phyloP scores from a whole-genome alignment of 2,888 invertebrate species.

The Scrobipalpa atriplicella region DNA sequence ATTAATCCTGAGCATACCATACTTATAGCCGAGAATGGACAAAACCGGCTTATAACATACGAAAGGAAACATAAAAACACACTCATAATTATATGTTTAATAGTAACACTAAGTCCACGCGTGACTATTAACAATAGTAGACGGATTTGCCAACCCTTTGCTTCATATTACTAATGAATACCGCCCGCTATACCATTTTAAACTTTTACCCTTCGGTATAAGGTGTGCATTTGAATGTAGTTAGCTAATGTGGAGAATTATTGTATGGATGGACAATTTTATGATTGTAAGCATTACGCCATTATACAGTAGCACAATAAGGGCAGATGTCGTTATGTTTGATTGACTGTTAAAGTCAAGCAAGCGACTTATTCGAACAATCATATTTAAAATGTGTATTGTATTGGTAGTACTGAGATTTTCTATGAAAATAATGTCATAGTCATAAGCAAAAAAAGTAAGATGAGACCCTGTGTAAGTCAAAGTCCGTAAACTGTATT shows the following conservation, averaged over 20 bases:
- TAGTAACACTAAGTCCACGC: conserved; percentile 66
- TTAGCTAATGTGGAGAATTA: conserved; percentile 63
- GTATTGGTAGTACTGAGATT: not conserved
- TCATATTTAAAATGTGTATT: not conserved
- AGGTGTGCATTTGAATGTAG: conserved; percentile 40
- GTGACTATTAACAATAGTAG: conserved; percentile 78
- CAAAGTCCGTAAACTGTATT: no score
- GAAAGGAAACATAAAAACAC: conserved; percentile 74
- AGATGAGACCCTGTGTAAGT: no score
- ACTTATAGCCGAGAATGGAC: not conserved
- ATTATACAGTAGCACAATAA: conserved; percentile 47
- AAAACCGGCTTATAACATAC: conserved; percentile 29
- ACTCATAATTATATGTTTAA: conserved; percentile 68
- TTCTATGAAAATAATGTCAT: no score
- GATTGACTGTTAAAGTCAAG: conserved; percentile 46
- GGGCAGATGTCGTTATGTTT: conserved; percentile 41
- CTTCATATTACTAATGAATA: conserved; percentile 74
- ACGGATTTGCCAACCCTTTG: conserved; percentile 82
- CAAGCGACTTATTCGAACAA: not conserved
- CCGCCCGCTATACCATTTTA: conserved; percentile 34
- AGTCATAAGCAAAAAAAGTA: no score
- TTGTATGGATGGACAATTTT: conserved; percentile 78
- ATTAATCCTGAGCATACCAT: not conserved
- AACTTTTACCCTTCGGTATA: conserved; percentile 43
- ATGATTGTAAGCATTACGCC: conserved; percentile 56